These are phyloP conservation scores for Ypsolopha sequella DNA, from an alignment of 2,888 invertebrate genomes.

Conservation along the genomic window DNA sequence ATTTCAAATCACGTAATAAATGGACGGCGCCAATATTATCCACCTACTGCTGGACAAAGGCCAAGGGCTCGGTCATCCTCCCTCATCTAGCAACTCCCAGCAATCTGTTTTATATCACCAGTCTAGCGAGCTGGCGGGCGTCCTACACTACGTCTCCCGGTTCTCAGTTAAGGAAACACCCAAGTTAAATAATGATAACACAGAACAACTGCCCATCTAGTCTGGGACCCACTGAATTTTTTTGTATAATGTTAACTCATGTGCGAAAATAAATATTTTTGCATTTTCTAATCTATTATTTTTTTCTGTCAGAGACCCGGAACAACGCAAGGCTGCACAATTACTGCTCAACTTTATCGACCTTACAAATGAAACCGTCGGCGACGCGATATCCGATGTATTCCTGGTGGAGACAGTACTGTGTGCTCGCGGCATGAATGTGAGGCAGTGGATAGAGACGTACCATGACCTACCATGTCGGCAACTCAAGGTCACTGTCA, in stretches of 20 bases:
- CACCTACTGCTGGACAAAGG: not conserved
- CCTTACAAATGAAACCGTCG: conserved; percentile 94
- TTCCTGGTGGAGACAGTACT: conserved; percentile 93
- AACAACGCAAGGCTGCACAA: conserved; percentile 69
- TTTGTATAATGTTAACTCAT: too few relatives aligned
- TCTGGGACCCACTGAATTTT: too few relatives aligned
- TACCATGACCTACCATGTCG: conserved; percentile 91
- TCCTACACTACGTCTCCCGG: not conserved
- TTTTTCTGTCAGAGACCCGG: conserved; percentile 36
- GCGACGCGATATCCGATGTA: conserved; percentile 97
- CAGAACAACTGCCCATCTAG: too few relatives aligned
- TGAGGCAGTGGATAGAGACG: conserved; percentile 82
- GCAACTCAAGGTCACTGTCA: conserved; percentile 88
- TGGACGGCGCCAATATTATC: too few relatives aligned
- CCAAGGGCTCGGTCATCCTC: not conserved
- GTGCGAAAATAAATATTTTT: too few relatives aligned
- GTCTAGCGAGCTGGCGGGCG: not conserved
- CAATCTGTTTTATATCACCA: too few relatives aligned
- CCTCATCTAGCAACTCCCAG: too few relatives aligned
- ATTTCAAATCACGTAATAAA: too few relatives aligned
- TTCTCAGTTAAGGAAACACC: too few relatives aligned
- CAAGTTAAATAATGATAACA: too few relatives aligned
- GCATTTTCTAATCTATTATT: not conserved
- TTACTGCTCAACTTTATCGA: conserved; percentile 80
- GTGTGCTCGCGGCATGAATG: conserved; percentile 82